Base-by-base conservation (phyloP, 2,888 invertebrate genomes). In the Plebejus argus region DNA sequence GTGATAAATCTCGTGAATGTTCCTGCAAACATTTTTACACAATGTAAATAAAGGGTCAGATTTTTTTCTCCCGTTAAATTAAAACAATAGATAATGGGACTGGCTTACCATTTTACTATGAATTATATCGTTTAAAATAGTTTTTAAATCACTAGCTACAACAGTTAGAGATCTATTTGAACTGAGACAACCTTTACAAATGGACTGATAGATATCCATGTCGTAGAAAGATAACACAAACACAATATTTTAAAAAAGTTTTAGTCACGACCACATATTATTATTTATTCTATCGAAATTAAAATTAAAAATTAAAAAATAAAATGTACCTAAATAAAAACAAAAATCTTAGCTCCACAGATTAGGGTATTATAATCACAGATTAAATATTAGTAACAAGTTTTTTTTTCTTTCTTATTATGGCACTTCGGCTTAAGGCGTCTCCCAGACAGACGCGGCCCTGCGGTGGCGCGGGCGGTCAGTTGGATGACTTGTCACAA, bases 101-200 rank as follows among this genome's bases (percentile, higher is more conserved):
- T 66, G 5, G 18, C 87, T 85, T 81, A 88, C 88, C 71, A 81
- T 75, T 66, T 82, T 78, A 12, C 84, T 78, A 15, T 84, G 82
- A 3, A 89, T 75, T 33, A 87, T 80, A 77, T 83, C 82, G 58
- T 76, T 79, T 78, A 85, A 87, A 18, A 85, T 78, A 61, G 80
- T 82, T 78, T 81, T 83, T 23, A 82, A 80, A 78, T 84, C 84
- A 15, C 78, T 79, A 74, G 86, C 83, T n/a, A 87, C 77, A 53
- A 79, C 76, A 1, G 79, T 78, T 53, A 87, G 79, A 53, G 83
- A 84, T 4, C 86, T 82, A 70, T 86, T 86, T 3, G 81, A 80
- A 79, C 86, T 86, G 28, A 89, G 79, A 78, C 89, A 89, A 28
- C 87, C 89, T 77, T 84, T 84, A 79, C 88, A 88, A 15, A 81